Conservation (phyloP, 1,140 invertebrate species). For the Drosophila kohkoa region DNA sequence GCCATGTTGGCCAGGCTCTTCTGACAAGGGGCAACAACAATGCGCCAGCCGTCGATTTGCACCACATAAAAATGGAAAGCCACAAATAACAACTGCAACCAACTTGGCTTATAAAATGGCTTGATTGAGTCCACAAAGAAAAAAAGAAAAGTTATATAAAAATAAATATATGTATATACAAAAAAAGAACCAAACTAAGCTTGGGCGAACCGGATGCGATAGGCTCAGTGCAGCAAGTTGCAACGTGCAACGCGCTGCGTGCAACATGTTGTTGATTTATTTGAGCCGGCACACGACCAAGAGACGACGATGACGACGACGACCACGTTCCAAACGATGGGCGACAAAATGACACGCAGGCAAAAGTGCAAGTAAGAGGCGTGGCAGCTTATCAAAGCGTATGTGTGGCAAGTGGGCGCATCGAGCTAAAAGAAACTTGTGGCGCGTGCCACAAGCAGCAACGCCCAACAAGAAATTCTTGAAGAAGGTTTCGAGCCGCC, state of each 20-base stretch:
- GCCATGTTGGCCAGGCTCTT: conserved; percentile 77
- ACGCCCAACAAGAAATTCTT: conserved; percentile 38
- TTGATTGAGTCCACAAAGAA: conserved; percentile 66
- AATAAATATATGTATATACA: conserved; percentile 9
- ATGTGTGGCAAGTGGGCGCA: conserved; percentile 40
- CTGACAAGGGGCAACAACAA: conserved; percentile 59
- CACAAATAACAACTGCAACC: conserved; percentile 62
- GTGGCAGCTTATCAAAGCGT: neutral
- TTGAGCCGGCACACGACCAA: conserved; percentile 68
- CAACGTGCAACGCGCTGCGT: conserved; percentile 26
- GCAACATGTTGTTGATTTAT: conserved; percentile 70
- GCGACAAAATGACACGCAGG: conserved; percentile 45
- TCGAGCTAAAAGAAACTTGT: conserved; percentile 55
- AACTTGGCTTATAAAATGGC: conserved; percentile 72
- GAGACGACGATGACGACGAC: conserved; percentile 20
- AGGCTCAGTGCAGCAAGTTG: conserved; percentile 32
- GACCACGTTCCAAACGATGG: conserved; percentile 61
- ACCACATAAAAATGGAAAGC: conserved; percentile 43
- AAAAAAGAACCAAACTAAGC: conserved; percentile 36
- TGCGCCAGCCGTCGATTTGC: conserved; percentile 53
- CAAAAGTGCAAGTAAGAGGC: conserved; percentile 71
- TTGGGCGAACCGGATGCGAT: conserved; percentile 80
- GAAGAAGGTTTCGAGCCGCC: conserved; percentile 50
- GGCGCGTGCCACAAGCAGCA: conserved; percentile 58
- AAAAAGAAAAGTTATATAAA: conserved; percentile 14